A percentile compares a stretch with the other conserved stretches of the same genome.
Evolutionary conservation across 2,113 vertebrate species (phyloP).

Genomic region (Lucifuga dentata): DNA sequence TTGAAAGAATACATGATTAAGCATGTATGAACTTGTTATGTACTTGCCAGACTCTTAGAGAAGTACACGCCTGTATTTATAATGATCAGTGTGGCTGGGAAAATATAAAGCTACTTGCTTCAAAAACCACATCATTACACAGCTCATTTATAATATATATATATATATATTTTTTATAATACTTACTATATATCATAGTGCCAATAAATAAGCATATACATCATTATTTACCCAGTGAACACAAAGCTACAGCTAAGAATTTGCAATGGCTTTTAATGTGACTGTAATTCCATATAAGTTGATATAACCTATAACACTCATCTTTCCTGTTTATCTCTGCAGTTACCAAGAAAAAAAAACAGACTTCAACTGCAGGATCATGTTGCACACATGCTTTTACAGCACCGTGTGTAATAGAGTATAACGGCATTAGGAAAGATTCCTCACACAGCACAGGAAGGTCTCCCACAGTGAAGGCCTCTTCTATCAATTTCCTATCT

Average conservation of each 20-base stretch:
- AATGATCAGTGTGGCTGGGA: too few relatives aligned
- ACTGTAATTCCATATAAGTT: neutral
- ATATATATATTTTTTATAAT: too few relatives aligned
- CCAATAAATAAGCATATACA: neutral
- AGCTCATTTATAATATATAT: too few relatives aligned
- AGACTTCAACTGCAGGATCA: neutral
- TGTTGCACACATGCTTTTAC: neutral
- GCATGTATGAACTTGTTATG: too few relatives aligned
- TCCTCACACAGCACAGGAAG: constrained; percentile 96
- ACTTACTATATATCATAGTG: neutral
- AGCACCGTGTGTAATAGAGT: neutral
- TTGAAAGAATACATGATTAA: too few relatives aligned
- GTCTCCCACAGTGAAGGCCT: constrained; percentile 89
- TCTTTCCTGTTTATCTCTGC: constrained; percentile 22
- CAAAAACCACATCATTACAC: too few relatives aligned
- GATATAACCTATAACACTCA: constrained; percentile 3
- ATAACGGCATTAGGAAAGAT: constrained; percentile 7
- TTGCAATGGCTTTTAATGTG: neutral
- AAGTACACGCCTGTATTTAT: too few relatives aligned
- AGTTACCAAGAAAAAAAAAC: neutral
- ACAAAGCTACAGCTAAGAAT: neutral
- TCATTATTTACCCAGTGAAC: neutral
- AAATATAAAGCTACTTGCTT: too few relatives aligned
- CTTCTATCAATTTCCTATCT: constrained; percentile 93
- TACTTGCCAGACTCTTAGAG: too few relatives aligned